Evolutionary conservation across 2,113 vertebrate species (phyloP).

Genomic region (Pseudonaja textilis): DNA sequence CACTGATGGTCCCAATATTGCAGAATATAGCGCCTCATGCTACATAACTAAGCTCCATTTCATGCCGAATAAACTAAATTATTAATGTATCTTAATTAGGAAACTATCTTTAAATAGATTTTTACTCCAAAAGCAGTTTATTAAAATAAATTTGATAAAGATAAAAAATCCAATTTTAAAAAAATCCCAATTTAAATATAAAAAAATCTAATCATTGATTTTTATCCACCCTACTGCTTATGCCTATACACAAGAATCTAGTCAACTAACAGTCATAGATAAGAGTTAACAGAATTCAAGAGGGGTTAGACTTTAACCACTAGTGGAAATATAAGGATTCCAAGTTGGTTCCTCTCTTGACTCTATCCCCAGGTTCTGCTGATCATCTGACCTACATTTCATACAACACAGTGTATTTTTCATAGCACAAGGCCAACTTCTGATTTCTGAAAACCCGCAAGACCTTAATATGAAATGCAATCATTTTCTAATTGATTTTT

Average conservation of each 20-base stretch:
- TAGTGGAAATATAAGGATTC: neutral
- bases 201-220: too few relatives aligned
- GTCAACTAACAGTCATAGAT: neutral
- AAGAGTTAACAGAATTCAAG: neutral
- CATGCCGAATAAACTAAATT: too few relatives aligned
- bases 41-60: too few relatives aligned
- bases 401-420: neutral
- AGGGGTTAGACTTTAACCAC: neutral
- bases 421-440: neutral
- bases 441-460: neutral
- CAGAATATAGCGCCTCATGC: too few relatives aligned
- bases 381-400: conserved; percentile 19
- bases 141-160: too few relatives aligned
- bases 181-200: too few relatives aligned
- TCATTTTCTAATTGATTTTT: neutral
- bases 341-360: neutral
- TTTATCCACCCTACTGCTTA: too few relatives aligned
- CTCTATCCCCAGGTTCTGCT: neutral
- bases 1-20: too few relatives aligned
- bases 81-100: too few relatives aligned
- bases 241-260: neutral
- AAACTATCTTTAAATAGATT: too few relatives aligned
- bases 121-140: too few relatives aligned
- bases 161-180: too few relatives aligned
- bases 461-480: neutral